A percentile compares a stretch with the other conserved stretches of the same genome.
phyloP scores from a whole-genome alignment of 2,113 vertebrate species.

The Pomatostomus ruficeps region DNA sequence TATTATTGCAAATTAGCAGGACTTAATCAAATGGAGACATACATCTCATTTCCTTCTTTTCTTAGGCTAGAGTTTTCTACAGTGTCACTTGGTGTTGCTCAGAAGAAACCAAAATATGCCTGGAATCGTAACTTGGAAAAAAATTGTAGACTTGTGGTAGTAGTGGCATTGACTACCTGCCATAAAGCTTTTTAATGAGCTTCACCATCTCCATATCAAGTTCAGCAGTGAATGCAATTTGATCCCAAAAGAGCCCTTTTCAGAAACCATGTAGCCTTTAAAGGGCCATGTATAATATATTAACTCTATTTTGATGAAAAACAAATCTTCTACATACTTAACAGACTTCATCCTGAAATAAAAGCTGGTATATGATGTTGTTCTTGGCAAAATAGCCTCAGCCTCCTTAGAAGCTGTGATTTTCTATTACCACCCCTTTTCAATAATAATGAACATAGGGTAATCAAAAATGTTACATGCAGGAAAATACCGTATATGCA shows the following conservation, averaged over 20 bases:
- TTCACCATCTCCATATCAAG: conserved; percentile 29
- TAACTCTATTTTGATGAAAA: conserved; percentile 39
- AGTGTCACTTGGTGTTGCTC: neutral
- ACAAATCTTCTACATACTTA: conserved; percentile 20
- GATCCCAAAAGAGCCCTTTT: conserved; percentile 16
- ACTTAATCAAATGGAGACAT: neutral
- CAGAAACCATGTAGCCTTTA: neutral
- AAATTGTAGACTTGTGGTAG: neutral
- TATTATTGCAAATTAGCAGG: neutral
- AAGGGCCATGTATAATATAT: neutral
- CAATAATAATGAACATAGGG: neutral
- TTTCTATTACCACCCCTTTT: neutral
- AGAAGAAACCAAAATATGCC: conserved; percentile 24
- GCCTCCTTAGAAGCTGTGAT: neutral
- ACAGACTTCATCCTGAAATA: neutral
- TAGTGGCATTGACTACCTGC: conserved; percentile 4
- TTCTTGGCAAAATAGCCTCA: conserved; percentile 6
- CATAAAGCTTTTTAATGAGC: conserved; percentile 9
- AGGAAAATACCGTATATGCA: neutral
- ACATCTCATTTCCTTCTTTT: neutral
- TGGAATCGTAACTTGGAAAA: conserved; percentile 38
- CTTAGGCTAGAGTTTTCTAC: conserved; percentile 1
- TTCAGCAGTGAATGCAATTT: neutral
- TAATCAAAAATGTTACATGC: neutral
- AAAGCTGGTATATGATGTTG: neutral